Base-by-base conservation (phyloP, 2,888 invertebrate species). In the Isotomurus palustris region DNA sequence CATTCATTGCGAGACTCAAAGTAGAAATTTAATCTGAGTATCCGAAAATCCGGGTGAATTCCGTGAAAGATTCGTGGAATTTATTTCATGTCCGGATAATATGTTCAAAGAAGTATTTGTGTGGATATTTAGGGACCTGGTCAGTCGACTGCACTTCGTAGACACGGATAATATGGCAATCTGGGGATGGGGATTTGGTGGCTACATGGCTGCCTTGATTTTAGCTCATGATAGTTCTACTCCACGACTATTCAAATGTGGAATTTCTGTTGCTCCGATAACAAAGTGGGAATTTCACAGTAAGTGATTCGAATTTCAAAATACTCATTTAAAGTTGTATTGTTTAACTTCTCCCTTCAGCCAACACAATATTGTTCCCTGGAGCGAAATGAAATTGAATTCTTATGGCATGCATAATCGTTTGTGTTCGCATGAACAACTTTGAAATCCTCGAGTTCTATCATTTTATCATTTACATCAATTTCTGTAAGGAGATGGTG, bases 131-230 rank as follows among this genome's bases (percentile, higher is more conserved):
- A 79, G 80, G n/a, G 87, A 88, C 73, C 80, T 92, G 24, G 82
- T 85, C 50, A 85, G 88, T 72, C 85, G 85, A 70, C 79, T 90
- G 52, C 84, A 85, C 74, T 92, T 86, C 77, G 86, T 93, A 61
- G 91, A 92, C 78, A 82, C 83, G 1, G 76, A 81, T 8, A 84
- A 88, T 63, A 85, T 91, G 63, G 91, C 88, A 58, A 86, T 90
- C 57, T 90, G 88, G 81, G 94, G 94, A 8, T 82, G 81, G 78
- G 91, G 91, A 2, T 93, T 92, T 76, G 94, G 94, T 22, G 93
- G 88, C 12, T 92, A 88, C 73, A 84, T 89, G 3, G 83, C 90
- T 0, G 82, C 88, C 3, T 87, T 88, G 78, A 84, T 88, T 60
- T 81, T 92, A 10, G 84, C 88, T 1, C 83, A 83, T 67, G 90